These are phyloP conservation scores for Centropyge bicolor DNA, from an alignment of 2,797 vertebrate species.

Conservation along the genomic window DNA sequence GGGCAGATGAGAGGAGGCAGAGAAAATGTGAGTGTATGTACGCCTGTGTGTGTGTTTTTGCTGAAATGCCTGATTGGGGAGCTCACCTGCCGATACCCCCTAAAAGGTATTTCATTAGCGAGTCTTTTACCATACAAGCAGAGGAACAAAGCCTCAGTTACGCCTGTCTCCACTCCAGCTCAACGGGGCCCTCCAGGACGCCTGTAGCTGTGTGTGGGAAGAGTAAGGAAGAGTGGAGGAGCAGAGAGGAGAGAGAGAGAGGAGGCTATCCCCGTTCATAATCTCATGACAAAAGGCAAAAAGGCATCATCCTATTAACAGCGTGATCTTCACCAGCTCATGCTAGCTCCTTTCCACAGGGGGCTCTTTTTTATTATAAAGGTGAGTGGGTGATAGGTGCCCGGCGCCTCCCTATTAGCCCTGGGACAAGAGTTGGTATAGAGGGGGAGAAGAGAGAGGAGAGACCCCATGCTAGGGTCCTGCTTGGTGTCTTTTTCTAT, in stretches of 20 bases:
- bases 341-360: slow-evolving; percentile 95
- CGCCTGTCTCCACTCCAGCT: slow-evolving; percentile 94
- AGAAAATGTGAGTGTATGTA: slow-evolving; percentile 73
- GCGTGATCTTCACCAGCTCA: slow-evolving; percentile 97
- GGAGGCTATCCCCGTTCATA: slow-evolving; percentile 98
- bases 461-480: slow-evolving; percentile 78
- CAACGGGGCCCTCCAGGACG: slow-evolving; percentile 92
- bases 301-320: slow-evolving; percentile 99
- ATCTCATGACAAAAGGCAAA: slow-evolving; percentile 99
- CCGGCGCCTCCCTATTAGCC: slow-evolving; percentile 69
- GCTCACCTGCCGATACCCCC: slow-evolving; percentile 95
- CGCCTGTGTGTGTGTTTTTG: slow-evolving; percentile 74
- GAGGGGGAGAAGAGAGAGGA: slow-evolving; percentile 51
- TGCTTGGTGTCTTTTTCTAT: slow-evolving; percentile 55
- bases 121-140: slow-evolving; percentile 86
- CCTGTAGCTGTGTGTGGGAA: slow-evolving; percentile 75
- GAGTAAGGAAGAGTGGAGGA: slow-evolving; percentile 77
- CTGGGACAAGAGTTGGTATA: slow-evolving; percentile 68
- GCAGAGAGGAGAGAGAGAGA: slow-evolving; percentile 85
- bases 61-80: slow-evolving; percentile 83
- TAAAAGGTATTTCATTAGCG: slow-evolving; percentile 95
- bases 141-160: slow-evolving; percentile 86
- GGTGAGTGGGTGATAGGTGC: slow-evolving; percentile 79
- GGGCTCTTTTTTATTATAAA: slow-evolving; percentile 88
- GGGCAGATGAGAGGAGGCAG: slow-evolving; percentile 90